A percentile compares a stretch with the other conserved stretches of the same genome.
Conservation (phyloP, 2,797 vertebrate genomes). For the Channa striata region DNA sequence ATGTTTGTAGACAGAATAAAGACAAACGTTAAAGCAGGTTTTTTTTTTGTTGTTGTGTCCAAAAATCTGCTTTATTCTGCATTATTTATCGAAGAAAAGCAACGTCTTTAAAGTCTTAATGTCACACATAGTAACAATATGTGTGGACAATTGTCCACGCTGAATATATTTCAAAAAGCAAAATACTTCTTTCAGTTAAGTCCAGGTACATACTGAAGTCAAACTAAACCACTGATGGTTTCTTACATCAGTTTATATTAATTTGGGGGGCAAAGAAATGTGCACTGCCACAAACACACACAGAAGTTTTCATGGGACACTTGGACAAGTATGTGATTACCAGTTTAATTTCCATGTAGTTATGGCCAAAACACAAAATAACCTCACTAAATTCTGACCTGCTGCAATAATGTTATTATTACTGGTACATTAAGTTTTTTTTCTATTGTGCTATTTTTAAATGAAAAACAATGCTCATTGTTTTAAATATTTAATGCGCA, state of each 20-base stretch:
- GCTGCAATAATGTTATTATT: not conserved
- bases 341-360: not conserved
- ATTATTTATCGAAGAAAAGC: not conserved
- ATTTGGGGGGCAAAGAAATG: conserved; percentile 61
- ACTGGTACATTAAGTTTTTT: not conserved
- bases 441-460: not conserved
- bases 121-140: not conserved
- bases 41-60: conserved; percentile 52
- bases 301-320: conserved; percentile 4
- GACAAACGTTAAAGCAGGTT: conserved; percentile 79
- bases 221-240: too few species aligned
- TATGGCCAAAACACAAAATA: not conserved
- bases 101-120: not conserved
- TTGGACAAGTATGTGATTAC: not conserved
- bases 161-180: not conserved
- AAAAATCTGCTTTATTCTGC: conserved; percentile 49
- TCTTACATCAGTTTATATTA: conserved; percentile 53
- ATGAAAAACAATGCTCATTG: conserved; percentile 3
- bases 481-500: conserved; percentile 10
- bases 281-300: conserved; percentile 2
- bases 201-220: too few species aligned
- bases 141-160: too few species aligned
- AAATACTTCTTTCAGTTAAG: not conserved
- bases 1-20: conserved; percentile 81
- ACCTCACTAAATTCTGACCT: conserved; percentile 1